Percentiles rank a stretch among this genome's conserved stretches.
These are phyloP conservation scores for Luperina nickerlii DNA, from an alignment of 2,888 invertebrate species.

Conservation along the genomic window DNA sequence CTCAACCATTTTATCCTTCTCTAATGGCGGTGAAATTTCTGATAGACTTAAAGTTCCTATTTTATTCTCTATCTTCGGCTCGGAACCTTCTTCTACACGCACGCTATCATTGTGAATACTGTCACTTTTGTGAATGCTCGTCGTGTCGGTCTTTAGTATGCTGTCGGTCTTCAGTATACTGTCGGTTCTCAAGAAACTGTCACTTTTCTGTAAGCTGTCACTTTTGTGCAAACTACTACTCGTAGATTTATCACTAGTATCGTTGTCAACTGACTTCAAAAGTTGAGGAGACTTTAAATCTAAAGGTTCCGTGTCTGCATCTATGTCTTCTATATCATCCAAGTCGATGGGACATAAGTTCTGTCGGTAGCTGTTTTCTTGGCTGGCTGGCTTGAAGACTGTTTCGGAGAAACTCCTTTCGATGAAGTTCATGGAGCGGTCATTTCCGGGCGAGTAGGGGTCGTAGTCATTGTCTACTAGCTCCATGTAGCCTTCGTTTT, in stretches of 20 bases:
- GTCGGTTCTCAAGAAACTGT: conserved; percentile 37
- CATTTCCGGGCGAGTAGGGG: conserved; percentile 81
- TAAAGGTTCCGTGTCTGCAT: conserved; percentile 60
- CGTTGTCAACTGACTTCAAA: conserved; percentile 71
- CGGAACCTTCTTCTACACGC: conserved; percentile 48
- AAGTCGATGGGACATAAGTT: conserved; percentile 56
- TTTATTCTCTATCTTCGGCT: conserved; percentile 69
- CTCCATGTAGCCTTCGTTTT: conserved; percentile 86
- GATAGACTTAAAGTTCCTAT: conserved; percentile 78
- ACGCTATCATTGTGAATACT: conserved; percentile 60
- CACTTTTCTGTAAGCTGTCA: conserved; percentile 45
- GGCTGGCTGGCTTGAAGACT: conserved; percentile 76
- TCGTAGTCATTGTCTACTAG: conserved; percentile 86
- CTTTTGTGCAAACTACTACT: conserved; percentile 60
- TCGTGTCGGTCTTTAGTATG: conserved; percentile 37
- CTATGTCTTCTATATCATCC: conserved; percentile 58
- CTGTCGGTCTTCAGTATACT: conserved; percentile 42
- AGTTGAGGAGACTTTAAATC: conserved; percentile 69
- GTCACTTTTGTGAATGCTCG: conserved; percentile 53
- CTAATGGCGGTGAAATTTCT: conserved; percentile 80
- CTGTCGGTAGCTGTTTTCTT: conserved; percentile 65
- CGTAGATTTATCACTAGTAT: conserved; percentile 69
- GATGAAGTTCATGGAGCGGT: conserved; percentile 90
- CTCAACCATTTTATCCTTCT: conserved; percentile 67
- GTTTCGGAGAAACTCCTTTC: conserved; percentile 86